Conservation (phyloP, 2,888 invertebrate genomes). For the Euzophera pinguis region DNA sequence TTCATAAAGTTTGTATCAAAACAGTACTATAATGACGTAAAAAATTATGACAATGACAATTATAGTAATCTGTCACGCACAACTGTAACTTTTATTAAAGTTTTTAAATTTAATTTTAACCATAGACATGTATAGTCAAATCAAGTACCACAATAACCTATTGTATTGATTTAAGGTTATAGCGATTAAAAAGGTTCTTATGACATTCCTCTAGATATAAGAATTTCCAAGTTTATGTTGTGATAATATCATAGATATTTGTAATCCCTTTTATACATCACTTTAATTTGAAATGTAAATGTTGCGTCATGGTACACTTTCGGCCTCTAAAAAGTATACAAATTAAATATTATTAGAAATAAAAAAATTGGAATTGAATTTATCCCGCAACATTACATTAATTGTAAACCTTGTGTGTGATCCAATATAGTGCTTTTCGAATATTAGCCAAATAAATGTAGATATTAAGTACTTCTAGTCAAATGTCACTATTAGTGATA, state of each 20-base stretch:
- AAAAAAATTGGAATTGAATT: slow-evolving; percentile 17
- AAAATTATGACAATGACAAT: no score
- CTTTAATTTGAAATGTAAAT: not conserved
- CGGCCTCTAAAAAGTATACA: slow-evolving; percentile 36
- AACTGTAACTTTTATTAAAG: no score
- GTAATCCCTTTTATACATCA: slow-evolving; percentile 11
- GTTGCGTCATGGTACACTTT: slow-evolving; percentile 21
- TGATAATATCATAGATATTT: slow-evolving; percentile 20
- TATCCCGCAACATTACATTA: slow-evolving; percentile 3
- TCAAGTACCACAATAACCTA: no score
- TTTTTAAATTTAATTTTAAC: no score
- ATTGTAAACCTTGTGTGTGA: slow-evolving; percentile 25
- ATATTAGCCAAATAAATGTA: slow-evolving; percentile 40
- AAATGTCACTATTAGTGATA: slow-evolving; percentile 39
- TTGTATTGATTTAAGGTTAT: no score
- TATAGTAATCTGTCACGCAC: no score
- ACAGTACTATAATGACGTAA: no score
- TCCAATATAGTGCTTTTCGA: slow-evolving; percentile 25
- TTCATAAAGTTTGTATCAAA: no score
- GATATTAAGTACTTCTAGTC: slow-evolving; percentile 48
- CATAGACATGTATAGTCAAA: not conserved
- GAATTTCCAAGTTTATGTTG: slow-evolving; percentile 26
- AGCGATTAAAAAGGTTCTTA: slow-evolving; percentile 13
- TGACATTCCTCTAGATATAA: slow-evolving; percentile 23
- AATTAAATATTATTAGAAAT: slow-evolving; percentile 22